phyloP scores from a whole-genome alignment of 2,797 vertebrate genomes.

The Sebastes variabilis region DNA sequence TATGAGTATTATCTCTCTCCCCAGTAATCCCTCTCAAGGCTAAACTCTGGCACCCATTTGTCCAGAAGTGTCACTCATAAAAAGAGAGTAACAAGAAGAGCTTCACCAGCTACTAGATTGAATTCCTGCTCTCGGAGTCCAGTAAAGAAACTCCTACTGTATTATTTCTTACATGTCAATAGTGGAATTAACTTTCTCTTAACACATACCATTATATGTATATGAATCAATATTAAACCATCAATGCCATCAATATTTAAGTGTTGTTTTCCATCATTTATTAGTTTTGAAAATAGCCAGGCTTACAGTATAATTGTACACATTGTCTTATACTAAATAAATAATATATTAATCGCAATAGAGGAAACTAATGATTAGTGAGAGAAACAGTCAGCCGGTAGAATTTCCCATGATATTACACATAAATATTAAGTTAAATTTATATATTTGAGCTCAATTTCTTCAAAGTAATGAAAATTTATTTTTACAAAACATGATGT shows the following conservation, averaged over 20 bases:
- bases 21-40: conserved; percentile 29
- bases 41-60: conserved; percentile 15
- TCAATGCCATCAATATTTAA: not conserved
- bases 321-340: not conserved
- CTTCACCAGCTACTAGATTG: not conserved
- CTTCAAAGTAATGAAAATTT: not conserved
- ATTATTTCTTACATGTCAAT: not conserved
- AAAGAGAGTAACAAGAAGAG: conserved; percentile 10
- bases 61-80: conserved; percentile 38
- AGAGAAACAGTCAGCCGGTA: not conserved
- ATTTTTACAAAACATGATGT: not conserved
- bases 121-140: not conserved
- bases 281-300: not conserved
- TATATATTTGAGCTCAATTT: not conserved
- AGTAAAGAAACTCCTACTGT: not conserved
- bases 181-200: not conserved
- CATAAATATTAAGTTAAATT: not conserved
- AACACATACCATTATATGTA: not conserved
- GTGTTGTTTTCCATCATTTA: not conserved
- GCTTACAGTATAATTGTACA: not conserved
- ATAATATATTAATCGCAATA: not conserved
- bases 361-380: not conserved
- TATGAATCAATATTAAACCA: not conserved
- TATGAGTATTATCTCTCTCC: conserved; percentile 21
- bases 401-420: not conserved